phyloP scores from a whole-genome alignment of 92 coral and sea anemone genomes.

The Umimayanthus chanpuru region DNA sequence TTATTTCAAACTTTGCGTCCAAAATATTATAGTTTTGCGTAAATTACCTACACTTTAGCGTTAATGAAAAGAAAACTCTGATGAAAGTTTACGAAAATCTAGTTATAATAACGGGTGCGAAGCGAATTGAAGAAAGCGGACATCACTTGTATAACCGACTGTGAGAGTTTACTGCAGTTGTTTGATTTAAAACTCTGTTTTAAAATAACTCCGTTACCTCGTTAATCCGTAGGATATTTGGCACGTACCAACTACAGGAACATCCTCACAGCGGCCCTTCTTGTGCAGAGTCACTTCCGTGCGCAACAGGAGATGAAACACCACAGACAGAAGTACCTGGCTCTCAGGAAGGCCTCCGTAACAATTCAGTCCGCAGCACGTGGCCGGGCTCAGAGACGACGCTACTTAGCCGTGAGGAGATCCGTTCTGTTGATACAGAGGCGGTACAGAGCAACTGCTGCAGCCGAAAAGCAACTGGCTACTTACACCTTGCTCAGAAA shows the following conservation, averaged over 20 bases:
- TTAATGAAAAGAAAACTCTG: too few relatives aligned
- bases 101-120: too few relatives aligned
- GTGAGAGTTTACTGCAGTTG: neutral
- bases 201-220: neutral
- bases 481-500: slow-evolving; percentile 52
- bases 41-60: too few relatives aligned
- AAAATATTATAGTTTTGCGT: too few relatives aligned
- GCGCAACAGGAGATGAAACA: slow-evolving; percentile 66
- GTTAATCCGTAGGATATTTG: slow-evolving; percentile 16
- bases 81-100: too few relatives aligned
- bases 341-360: slow-evolving; percentile 63
- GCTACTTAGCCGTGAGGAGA: slow-evolving; percentile 51
- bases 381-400: slow-evolving; percentile 47
- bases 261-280: slow-evolving; percentile 59
- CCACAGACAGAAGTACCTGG: slow-evolving; percentile 45
- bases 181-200: too few relatives aligned
- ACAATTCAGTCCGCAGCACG: slow-evolving; percentile 56
- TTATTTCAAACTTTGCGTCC: too few relatives aligned
- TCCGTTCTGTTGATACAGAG: slow-evolving; percentile 70
- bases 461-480: slow-evolving; percentile 50
- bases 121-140: too few relatives aligned
- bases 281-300: slow-evolving; percentile 72
- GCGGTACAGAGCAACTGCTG: slow-evolving; percentile 63
- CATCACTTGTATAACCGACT: too few relatives aligned
- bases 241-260: slow-evolving; percentile 50